A percentile compares a stretch with the other conserved stretches of the same genome.
Conservation (phyloP, 2,888 invertebrate genomes). For the Caenorhabditis angaria region DNA sequence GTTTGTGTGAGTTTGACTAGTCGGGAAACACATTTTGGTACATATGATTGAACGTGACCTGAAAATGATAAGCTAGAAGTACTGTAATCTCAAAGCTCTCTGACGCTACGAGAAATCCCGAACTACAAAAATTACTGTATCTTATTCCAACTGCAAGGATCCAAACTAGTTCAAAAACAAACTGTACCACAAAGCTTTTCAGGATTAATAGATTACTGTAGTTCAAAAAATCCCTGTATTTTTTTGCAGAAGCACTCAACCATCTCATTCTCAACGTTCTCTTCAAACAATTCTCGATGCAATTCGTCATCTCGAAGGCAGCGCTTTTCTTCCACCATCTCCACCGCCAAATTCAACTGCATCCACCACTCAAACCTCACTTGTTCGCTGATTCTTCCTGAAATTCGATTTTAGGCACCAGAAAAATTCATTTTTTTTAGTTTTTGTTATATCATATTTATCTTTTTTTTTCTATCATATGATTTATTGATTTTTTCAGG, state of each 20-base stretch:
- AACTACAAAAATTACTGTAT: no score
- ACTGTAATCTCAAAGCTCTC: no score
- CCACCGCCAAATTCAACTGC: conserved; percentile 51
- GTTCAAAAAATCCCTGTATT: not conserved
- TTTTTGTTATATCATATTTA: conserved; percentile 9
- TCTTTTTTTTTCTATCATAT: not conserved
- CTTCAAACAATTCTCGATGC: conserved; percentile 98
- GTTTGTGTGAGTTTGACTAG: conserved; percentile 28
- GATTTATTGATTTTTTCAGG: conserved; percentile 19
- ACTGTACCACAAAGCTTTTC: no score
- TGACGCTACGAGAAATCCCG: no score
- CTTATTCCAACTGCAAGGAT: no score
- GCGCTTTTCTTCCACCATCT: conserved; percentile 26
- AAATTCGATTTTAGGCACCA: not conserved
- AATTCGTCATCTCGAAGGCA: conserved; percentile 89
- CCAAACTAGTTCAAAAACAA: no score
- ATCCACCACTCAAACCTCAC: conserved; percentile 53
- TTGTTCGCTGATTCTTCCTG: conserved; percentile 44
- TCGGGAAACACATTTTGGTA: no score
- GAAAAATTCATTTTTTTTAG: conserved; percentile 9
- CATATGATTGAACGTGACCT: no score
- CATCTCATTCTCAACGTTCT: conserved; percentile 54
- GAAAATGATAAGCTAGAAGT: no score
- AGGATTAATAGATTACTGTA: no score
- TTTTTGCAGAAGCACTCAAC: conserved; percentile 40